Evolutionary conservation across 2,888 invertebrate species (phyloP).

Genomic region (Mechanitis mazaeus): DNA sequence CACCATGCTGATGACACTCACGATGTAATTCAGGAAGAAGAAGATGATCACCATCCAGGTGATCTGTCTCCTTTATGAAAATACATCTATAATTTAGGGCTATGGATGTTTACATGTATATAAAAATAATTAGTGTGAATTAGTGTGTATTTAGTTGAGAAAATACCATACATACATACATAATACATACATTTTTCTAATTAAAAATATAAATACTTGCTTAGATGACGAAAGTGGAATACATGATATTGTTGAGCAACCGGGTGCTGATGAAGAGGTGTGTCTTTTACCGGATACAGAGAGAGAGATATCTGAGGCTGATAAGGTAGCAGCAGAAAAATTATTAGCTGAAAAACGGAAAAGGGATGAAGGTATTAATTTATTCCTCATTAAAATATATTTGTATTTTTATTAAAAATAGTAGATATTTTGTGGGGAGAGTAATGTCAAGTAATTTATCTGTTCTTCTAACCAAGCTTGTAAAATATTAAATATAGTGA

Average conservation of each 20-base stretch:
- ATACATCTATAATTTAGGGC: too few species aligned
- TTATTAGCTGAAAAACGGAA: conserved; percentile 67
- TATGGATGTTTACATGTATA: too few species aligned
- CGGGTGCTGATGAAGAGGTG: conserved; percentile 81
- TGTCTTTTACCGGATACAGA: conserved; percentile 83
- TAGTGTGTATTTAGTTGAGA: too few species aligned
- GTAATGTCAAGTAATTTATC: too few species aligned
- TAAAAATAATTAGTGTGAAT: too few species aligned
- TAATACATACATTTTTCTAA: not conserved
- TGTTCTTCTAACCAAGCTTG: too few species aligned
- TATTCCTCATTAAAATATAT: not conserved
- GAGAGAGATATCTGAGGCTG: conserved; percentile 80
- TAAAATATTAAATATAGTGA: too few species aligned
- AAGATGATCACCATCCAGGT: conserved; percentile 44
- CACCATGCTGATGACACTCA: conserved; percentile 36
- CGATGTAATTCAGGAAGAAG: conserved; percentile 37
- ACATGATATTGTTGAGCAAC: conserved; percentile 66
- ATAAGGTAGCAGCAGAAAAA: conserved; percentile 77
- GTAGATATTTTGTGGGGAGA: too few species aligned
- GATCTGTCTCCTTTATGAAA: not conserved
- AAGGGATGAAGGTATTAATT: conserved; percentile 49
- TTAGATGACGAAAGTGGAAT: conserved; percentile 41
- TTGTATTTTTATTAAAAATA: too few species aligned
- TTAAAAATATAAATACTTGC: conserved; percentile 26
- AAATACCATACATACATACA: too few species aligned